Percentiles rank a stretch among this genome's conserved stretches.
Conservation (phyloP, 2,888 invertebrate genomes). For the Conops quadrifasciatus region DNA sequence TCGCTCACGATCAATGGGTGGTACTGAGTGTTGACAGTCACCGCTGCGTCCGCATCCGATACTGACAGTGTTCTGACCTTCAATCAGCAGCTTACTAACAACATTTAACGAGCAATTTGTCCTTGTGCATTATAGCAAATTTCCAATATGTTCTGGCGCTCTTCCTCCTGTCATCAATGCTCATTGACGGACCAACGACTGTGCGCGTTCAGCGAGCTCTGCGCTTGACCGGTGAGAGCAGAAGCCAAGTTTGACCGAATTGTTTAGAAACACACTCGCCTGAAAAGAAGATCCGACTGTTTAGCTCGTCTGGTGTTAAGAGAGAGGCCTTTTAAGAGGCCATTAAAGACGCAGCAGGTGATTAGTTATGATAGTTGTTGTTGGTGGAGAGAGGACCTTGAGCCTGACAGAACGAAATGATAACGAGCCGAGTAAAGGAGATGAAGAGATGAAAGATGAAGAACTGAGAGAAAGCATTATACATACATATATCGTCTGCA, state of each 20-base stretch:
- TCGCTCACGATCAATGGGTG: conserved; percentile 51
- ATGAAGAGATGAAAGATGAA: background rate
- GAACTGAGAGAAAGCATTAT: conserved; percentile 34
- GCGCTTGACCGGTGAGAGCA: background rate
- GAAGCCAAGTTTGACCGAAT: conserved; percentile 47
- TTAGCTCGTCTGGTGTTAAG: conserved; percentile 44
- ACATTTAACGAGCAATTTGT: conserved; percentile 31
- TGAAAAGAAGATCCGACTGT: conserved; percentile 35
- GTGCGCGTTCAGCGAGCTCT: conserved; percentile 4
- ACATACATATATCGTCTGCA: conserved; percentile 31
- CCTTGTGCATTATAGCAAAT: conserved; percentile 41
- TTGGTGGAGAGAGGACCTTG: conserved; percentile 24
- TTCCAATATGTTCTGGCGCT: conserved; percentile 56
- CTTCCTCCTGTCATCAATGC: conserved; percentile 34
- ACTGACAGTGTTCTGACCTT: conserved; percentile 56
- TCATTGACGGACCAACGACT: conserved; percentile 51
- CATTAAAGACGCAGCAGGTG: conserved; percentile 47
- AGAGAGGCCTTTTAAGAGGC: conserved; percentile 42
- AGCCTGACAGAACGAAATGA: background rate
- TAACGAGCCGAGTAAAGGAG: background rate
- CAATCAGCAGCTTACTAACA: conserved; percentile 35
- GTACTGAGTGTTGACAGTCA: conserved; percentile 55
- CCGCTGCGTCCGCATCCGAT: conserved; percentile 42
- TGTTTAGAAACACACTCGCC: conserved; percentile 53
- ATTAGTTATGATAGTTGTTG: background rate